A percentile compares a stretch with the other conserved stretches of the same genome.
Evolutionary conservation across 2,888 invertebrate species (phyloP).

Genomic region (Lasioglossum lativentre): DNA sequence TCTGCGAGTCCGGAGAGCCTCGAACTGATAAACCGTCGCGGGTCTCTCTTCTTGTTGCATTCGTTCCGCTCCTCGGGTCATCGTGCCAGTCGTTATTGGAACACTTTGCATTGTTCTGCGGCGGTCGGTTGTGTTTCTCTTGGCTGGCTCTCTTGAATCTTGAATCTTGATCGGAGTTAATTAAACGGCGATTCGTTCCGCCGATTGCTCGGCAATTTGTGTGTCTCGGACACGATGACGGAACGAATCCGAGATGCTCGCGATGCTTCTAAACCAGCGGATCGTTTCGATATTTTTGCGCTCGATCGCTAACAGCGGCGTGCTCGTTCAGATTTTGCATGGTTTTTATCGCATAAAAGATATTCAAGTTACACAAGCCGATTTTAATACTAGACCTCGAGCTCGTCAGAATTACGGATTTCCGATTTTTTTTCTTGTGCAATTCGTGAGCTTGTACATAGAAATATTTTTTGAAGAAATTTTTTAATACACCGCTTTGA

Average conservation of each 20-base stretch:
- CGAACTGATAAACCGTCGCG: constrained; percentile 49
- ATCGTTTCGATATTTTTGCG: background rate
- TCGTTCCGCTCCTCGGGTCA: background rate
- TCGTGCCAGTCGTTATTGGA: constrained; percentile 21
- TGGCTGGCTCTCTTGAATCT: background rate
- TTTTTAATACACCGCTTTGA: too few species aligned
- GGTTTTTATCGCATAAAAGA: background rate
- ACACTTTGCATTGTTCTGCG: constrained; percentile 13
- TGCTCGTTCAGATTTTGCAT: background rate
- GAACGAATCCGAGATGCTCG: background rate
- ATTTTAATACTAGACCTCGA: background rate
- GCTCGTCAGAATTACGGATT: too few species aligned
- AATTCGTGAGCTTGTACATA: too few species aligned
- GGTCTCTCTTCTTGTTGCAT: constrained; percentile 4
- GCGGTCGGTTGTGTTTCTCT: background rate
- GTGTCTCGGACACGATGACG: background rate
- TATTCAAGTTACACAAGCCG: background rate
- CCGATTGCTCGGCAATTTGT: constrained; percentile 9
- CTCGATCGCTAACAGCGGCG: too few species aligned
- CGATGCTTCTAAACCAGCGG: background rate
- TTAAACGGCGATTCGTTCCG: constrained; percentile 22
- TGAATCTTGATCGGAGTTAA: constrained; percentile 18
- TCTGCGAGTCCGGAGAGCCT: constrained; percentile 19
- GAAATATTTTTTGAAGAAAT: too few species aligned
- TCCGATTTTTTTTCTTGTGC: too few species aligned